Base-by-base conservation (phyloP, 2,888 invertebrate genomes). In the Belgica antarctica region DNA sequence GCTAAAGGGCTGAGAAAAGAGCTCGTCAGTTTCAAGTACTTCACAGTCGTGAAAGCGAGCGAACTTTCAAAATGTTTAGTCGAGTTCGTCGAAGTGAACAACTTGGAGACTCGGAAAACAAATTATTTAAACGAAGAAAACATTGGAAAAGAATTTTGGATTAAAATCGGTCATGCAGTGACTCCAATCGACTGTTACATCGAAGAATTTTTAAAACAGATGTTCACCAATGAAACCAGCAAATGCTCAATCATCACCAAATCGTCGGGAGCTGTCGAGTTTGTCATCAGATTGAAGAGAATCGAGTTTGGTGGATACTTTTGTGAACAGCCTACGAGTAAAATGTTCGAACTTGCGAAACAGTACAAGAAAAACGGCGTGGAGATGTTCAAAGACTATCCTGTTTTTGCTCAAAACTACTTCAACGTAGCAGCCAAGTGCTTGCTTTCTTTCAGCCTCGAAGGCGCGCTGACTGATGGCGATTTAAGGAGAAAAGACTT, bases 371-470 rank as follows among this genome's bases (percentile, higher is more conserved):
- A 78, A 31, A 79, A 79, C 71, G 84, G 84, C 1, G 87, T 89
- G 0, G 77, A 82, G 28, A 81, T 91, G 72, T 90, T 89, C 72
- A 86, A 86, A 75, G 76, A 81, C 1, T 83, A 84, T 72, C 83
- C 86, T 66, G 80, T 81, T 8, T 89, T 90, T 76, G 90, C 92
- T 0, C 92, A 90, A 74, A 80, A 83, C 72, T 83, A 86, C 74
- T 94, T 92, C 77, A 85, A 84, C 72, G 87, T 87, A 77, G 87
- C 89, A 1, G 82, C 91, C 24, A 91, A 91, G 78, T 82, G 89
- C 74, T 75, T 93, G 4, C 84, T 88, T 71, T 88, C 89, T 0
- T 82, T 88, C 71, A 28, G 76, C 77, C 62, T 80, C 81, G 82
- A 83, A 47, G 81, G 82, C 1, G 79, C 72, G 31, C 62, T 65